phyloP scores from a whole-genome alignment of 2,113 vertebrate genomes.

The Hiodon tergisus region DNA sequence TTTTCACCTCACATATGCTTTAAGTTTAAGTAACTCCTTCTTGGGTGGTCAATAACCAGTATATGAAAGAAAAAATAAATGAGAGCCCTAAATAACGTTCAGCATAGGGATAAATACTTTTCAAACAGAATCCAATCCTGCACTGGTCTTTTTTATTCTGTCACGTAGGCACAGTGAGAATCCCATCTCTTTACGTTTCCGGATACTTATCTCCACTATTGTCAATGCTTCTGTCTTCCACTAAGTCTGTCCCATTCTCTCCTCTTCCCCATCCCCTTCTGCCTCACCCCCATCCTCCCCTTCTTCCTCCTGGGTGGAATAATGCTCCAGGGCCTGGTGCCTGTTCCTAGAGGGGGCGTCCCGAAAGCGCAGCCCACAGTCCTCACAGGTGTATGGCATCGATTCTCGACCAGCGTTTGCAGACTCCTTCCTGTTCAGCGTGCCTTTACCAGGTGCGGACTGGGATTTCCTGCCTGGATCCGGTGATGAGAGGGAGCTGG shows the following conservation, averaged over 20 bases:
- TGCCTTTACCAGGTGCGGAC: conserved; percentile 1
- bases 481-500: not conserved
- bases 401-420: conserved; percentile 16
- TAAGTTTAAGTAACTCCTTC: too few species aligned
- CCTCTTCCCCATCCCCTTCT: conserved; percentile 24
- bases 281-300: conserved; percentile 26
- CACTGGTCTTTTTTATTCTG: too few species aligned
- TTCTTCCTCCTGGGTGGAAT: conserved; percentile 39
- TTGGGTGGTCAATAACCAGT: too few species aligned
- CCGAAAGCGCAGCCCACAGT: conserved; percentile 63
- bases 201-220: not conserved
- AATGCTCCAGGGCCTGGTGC: conserved; percentile 63
- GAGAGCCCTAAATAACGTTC: too few species aligned
- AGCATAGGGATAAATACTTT: too few species aligned
- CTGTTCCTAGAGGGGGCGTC: conserved; percentile 64
- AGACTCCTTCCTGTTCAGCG: conserved; percentile 1
- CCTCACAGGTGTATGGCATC: conserved; percentile 61
- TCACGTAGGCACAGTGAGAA: not conserved
- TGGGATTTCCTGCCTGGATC: conserved; percentile 13
- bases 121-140: too few species aligned
- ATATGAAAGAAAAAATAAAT: too few species aligned
- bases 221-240: conserved; percentile 17
- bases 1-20: too few species aligned
- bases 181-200: not conserved
- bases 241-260: conserved; percentile 8